Conservation (phyloP, 1,140 invertebrate species). For the Pogonus chalceus region DNA sequence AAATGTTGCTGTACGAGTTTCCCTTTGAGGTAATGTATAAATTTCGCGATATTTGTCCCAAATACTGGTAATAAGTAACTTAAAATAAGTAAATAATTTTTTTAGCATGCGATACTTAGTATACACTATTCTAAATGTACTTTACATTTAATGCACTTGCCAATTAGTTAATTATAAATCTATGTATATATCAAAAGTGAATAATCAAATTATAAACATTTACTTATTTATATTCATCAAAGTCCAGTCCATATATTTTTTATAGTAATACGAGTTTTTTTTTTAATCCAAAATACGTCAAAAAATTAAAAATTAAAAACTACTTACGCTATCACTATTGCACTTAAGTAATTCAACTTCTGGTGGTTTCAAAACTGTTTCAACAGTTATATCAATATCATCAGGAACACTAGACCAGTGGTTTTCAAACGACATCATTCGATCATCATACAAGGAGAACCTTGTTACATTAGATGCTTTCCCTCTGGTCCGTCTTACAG, state of each 20-base stretch:
- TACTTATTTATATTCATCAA: slow-evolving; percentile 8
- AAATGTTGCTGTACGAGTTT: no score
- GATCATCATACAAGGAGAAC: slow-evolving; percentile 75
- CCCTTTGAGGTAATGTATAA: no score
- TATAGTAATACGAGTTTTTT: not conserved
- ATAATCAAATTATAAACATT: slow-evolving; percentile 8
- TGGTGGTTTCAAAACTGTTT: slow-evolving; percentile 29
- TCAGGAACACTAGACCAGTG: slow-evolving; percentile 29
- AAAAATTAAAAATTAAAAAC: slow-evolving; percentile 20
- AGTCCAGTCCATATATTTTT: not conserved
- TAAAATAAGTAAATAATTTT: no score
- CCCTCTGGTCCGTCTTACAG: slow-evolving; percentile 53
- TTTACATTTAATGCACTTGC: slow-evolving; percentile 25
- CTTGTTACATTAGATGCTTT: slow-evolving; percentile 40
- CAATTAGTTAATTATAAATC: no score
- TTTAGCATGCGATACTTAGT: slow-evolving; percentile 16
- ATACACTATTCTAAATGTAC: slow-evolving; percentile 24
- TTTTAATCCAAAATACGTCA: not conserved
- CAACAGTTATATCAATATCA: slow-evolving; percentile 34
- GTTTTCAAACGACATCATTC: slow-evolving; percentile 56
- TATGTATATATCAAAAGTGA: no score
- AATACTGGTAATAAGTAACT: no score
- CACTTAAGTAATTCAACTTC: slow-evolving; percentile 21
- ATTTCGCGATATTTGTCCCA: no score
- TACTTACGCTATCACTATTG: slow-evolving; percentile 33